Evolutionary conservation across 2,888 invertebrate genomes (phyloP).

Genomic region (Nemotelus nigrinus): DNA sequence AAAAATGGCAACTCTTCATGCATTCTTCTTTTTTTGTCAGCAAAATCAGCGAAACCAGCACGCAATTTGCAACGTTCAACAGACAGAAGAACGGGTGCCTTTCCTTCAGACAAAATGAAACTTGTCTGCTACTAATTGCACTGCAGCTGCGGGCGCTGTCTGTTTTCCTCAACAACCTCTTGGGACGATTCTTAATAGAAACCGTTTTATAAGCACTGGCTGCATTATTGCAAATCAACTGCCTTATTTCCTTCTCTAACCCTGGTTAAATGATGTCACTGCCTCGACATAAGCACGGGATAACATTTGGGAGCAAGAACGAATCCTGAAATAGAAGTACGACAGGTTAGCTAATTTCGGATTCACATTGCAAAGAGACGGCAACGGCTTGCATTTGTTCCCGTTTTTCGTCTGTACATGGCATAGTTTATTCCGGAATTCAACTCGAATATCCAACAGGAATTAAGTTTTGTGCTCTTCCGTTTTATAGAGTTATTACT

Average conservation of each 20-base stretch:
- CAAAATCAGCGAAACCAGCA: not conserved
- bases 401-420: not conserved
- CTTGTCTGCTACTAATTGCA: constrained; percentile 46
- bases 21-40: not conserved
- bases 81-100: not conserved
- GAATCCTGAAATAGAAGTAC: not conserved
- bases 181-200: constrained; percentile 37
- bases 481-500: constrained; percentile 35
- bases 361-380: constrained; percentile 33
- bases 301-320: not conserved
- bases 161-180: constrained; percentile 45
- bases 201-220: constrained; percentile 34
- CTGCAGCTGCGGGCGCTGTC: constrained; percentile 44
- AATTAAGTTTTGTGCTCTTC: constrained; percentile 33
- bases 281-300: constrained; percentile 12
- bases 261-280: constrained; percentile 41
- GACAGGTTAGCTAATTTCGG: constrained; percentile 39
- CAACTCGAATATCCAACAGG: not conserved
- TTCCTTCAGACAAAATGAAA: constrained; percentile 24
- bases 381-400: not conserved
- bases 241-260: constrained; percentile 41
- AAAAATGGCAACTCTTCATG: not conserved
- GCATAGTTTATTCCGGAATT: not conserved
- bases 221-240: constrained; percentile 44
- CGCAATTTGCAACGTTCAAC: not conserved